Base-by-base conservation (phyloP, 1,140 invertebrate genomes). In the Drosophila erecta region DNA sequence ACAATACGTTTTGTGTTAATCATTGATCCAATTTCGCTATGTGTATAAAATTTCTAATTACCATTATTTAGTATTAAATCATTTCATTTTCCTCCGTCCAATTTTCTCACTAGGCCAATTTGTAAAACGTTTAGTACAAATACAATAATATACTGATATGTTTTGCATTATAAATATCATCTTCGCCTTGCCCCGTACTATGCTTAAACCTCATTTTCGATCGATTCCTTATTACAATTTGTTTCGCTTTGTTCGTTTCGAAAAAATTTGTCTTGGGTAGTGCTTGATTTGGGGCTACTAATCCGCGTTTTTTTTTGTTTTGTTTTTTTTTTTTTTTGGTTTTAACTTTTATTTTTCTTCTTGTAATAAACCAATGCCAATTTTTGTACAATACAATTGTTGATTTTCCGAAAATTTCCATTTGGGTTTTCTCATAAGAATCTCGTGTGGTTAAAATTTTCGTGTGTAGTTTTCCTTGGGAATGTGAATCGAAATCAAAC, bases 61-160 rank as follows among this genome's bases (percentile, higher is more conserved):
- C 73, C 65, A 74, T 67, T 53, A 73, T 41, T 73, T 49, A 67
- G 44, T 69, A 69, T 47, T 69, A 54, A 70, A 56, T 70, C 58
- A 70, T 77, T 77, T 76, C 49, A 27, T 41, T 41, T 47, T 59
- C 44, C 53, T 20, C 35, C 53, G n/a, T 57, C 40, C 33, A 33
- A 37, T 50, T 51, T 51, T 76, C 41, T 83, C 67, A 73, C 79
- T 87, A 84, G 73, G 84, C 84, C 84, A 89, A 87, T 87, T 89
- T 87, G 84, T 87, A 87, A 87, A 87, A 89, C 84, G 84, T 89
- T 87, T 87, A 89, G 84, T 87, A 87, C 84, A 87, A 87, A 87
- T 87, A 89, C 84, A 87, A 80, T 89, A 80, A 78, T 77, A 87
- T 86, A 81, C 76, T 86, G 83, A 86, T 86, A 86, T 86, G 83